Evolutionary conservation across 2,797 vertebrate genomes (phyloP).

Genomic region (Remorina albescens): DNA sequence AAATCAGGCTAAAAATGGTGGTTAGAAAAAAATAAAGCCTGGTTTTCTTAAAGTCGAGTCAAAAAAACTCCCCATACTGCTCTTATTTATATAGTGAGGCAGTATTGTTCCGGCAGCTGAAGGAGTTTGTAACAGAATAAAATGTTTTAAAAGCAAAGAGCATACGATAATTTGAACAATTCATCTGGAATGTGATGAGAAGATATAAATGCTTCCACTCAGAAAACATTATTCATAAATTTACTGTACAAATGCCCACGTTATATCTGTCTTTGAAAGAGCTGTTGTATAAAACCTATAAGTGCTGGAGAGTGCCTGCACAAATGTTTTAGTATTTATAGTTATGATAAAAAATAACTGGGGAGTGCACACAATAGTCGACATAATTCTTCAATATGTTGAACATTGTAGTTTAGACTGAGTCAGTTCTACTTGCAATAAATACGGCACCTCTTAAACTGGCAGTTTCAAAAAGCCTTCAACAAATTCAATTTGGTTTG

Average conservation of each 20-base stretch:
- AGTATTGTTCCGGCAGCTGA: conserved; percentile 55
- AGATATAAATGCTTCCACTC: conserved; percentile 74
- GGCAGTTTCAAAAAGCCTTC: neutral
- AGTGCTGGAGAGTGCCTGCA: neutral
- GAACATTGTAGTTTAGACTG: neutral
- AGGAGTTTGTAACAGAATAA: conserved; percentile 53
- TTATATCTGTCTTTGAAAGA: conserved; percentile 33
- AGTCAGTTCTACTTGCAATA: neutral
- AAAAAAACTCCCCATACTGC: neutral
- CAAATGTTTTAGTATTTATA: conserved; percentile 12
- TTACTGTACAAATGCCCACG: conserved; percentile 39
- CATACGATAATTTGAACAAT: conserved; percentile 72
- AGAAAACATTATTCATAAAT: conserved; percentile 61
- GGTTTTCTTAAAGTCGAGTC: no score
- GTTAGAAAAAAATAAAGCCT: neutral
- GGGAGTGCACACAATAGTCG: neutral
- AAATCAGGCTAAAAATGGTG: conserved; percentile 10
- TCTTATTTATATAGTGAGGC: conserved; percentile 17
- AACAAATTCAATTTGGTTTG: neutral
- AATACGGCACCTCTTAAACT: neutral
- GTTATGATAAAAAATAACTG: neutral
- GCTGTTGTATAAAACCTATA: neutral
- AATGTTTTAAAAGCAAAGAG: conserved; percentile 50
- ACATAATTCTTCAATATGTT: neutral
- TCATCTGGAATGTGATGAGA: conserved; percentile 70